A percentile compares a stretch with the other conserved stretches of the same genome.
phyloP scores from a whole-genome alignment of 2,888 invertebrate genomes.

The Bombylius discolor region DNA sequence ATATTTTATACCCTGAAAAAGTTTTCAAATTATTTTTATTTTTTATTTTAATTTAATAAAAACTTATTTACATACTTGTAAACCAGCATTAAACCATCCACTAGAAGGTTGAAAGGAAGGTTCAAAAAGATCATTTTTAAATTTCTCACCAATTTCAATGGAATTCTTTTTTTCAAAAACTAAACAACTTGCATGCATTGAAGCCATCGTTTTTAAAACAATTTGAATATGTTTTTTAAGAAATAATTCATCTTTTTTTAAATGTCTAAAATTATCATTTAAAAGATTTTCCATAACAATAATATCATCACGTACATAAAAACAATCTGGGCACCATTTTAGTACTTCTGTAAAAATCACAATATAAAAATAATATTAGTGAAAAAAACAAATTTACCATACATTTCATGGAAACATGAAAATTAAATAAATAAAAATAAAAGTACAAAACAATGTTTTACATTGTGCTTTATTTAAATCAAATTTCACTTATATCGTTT shows the following conservation, averaged over 20 bases:
- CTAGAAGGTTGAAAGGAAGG: slow-evolving; percentile 2
- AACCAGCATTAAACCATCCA: slow-evolving; percentile 8
- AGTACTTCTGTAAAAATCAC: background rate
- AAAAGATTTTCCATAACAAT: slow-evolving; percentile 28
- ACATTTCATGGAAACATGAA: no score
- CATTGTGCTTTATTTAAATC: no score
- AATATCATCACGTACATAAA: slow-evolving; percentile 19
- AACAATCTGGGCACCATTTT: slow-evolving; percentile 27
- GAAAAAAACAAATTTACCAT: no score
- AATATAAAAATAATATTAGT: no score
- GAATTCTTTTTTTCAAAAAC: slow-evolving; percentile 22
- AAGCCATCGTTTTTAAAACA: slow-evolving; percentile 23
- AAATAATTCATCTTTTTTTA: slow-evolving; percentile 5
- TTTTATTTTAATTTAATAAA: background rate
- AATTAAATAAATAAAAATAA: no score
- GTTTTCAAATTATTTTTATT: background rate
- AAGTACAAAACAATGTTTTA: no score
- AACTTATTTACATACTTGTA: slow-evolving; percentile 1
- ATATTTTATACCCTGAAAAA: slow-evolving; percentile 19
- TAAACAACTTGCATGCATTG: slow-evolving; percentile 25
- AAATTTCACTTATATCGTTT: no score
- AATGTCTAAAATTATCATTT: background rate
- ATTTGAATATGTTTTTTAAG: slow-evolving; percentile 23
- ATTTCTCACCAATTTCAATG: slow-evolving; percentile 6
- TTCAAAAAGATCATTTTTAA: slow-evolving; percentile 6